phyloP scores from a whole-genome alignment of 2,113 vertebrate species.

The Thalassoma bifasciatum region DNA sequence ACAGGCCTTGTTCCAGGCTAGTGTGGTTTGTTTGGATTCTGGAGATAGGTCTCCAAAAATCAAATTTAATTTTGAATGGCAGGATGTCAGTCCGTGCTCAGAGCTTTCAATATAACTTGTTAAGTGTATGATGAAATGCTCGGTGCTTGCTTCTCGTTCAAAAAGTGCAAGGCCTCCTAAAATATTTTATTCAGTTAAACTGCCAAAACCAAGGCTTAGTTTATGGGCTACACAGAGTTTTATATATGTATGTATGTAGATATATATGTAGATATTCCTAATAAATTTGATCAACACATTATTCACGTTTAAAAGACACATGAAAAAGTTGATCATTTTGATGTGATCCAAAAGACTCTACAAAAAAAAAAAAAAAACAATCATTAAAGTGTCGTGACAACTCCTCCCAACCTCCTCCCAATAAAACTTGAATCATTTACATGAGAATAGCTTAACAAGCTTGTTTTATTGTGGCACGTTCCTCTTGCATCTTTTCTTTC shows the following conservation, averaged over 20 bases:
- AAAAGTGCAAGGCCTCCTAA: background rate
- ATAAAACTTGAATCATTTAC: constrained; percentile 27
- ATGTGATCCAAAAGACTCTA: background rate
- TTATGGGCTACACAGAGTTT: background rate
- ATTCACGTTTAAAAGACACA: background rate
- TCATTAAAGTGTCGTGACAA: constrained; percentile 29
- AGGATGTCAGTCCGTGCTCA: constrained; percentile 57
- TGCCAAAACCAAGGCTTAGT: constrained; percentile 2
- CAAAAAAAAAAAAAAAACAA: constrained; percentile 7
- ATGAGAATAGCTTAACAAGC: constrained; percentile 38
- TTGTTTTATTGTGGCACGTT: constrained; percentile 37
- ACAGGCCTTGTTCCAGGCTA: constrained; percentile 43
- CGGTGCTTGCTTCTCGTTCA: constrained; percentile 16
- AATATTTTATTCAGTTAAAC: constrained; percentile 21
- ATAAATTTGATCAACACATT: background rate
- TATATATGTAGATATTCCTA: too few species aligned
- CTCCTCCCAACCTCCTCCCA: background rate
- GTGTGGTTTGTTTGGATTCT: constrained; percentile 24
- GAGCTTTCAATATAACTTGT: constrained; percentile 38
- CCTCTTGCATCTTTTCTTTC: constrained; percentile 41
- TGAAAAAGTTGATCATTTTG: constrained; percentile 1
- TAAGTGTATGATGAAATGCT: constrained; percentile 49
- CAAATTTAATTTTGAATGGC: constrained; percentile 57
- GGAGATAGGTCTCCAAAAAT: constrained; percentile 56
- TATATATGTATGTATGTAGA: too few species aligned